A percentile compares a stretch with the other conserved stretches of the same genome.
These are phyloP conservation scores for Drosophila quadrilineata DNA, from an alignment of 1,140 invertebrate species.

Conservation along the genomic window DNA sequence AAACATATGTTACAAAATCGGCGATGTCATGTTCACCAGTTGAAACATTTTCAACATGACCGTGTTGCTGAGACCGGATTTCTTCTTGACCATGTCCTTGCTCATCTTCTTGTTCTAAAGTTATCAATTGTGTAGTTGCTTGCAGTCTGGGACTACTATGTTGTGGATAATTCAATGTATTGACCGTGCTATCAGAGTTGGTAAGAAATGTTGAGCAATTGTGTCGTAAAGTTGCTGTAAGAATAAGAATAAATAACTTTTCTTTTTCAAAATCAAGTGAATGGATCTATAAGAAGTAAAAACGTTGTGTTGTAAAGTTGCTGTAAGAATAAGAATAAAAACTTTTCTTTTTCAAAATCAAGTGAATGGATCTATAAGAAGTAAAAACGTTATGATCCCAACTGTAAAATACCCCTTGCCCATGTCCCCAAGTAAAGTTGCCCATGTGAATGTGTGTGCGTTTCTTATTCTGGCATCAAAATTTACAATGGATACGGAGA, in stretches of 20 bases:
- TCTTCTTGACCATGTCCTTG: constrained; percentile 45
- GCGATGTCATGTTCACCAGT: constrained; percentile 90
- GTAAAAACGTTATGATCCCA: too few species aligned
- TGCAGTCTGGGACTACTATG: constrained; percentile 74
- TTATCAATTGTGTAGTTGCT: not conserved
- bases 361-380: too few species aligned
- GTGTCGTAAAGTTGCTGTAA: constrained; percentile 58
- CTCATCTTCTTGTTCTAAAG: constrained; percentile 71
- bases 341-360: too few species aligned
- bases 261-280: too few species aligned
- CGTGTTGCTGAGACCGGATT: constrained; percentile 23
- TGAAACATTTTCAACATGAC: constrained; percentile 54
- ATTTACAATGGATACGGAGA: too few species aligned
- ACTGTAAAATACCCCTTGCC: too few species aligned
- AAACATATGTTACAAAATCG: constrained; percentile 98
- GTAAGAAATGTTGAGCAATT: constrained; percentile 68
- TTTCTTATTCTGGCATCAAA: too few species aligned
- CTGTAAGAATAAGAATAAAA: constrained; percentile 25
- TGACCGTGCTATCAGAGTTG: constrained; percentile 81
- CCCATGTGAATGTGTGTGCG: too few species aligned
- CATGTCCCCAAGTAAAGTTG: too few species aligned
- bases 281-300: too few species aligned
- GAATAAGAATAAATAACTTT: not conserved
- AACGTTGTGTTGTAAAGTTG: constrained; percentile 66
- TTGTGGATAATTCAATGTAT: constrained; percentile 82